Conservation (phyloP, 2,797 vertebrate species). For the Diplodus puntazzo region DNA sequence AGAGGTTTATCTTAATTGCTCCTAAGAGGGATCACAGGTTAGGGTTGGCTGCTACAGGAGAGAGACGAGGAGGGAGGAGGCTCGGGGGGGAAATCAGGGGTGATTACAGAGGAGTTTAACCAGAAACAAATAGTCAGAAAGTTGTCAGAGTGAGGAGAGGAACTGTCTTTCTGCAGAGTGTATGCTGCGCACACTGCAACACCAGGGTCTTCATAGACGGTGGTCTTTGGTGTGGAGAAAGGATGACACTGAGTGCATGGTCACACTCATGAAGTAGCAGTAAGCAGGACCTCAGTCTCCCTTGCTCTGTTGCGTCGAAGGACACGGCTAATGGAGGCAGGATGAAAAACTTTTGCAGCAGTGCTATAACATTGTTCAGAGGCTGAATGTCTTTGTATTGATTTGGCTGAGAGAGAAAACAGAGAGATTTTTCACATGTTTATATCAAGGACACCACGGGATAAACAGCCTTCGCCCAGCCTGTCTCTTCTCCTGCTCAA, state of each 20-base stretch:
- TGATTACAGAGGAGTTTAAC: conserved; percentile 39
- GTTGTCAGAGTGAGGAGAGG: neutral
- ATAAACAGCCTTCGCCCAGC: conserved; percentile 84
- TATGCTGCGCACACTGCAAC: conserved; percentile 3
- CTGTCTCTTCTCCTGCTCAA: conserved; percentile 80
- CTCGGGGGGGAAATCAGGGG: conserved; percentile 18
- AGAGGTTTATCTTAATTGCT: conserved; percentile 74
- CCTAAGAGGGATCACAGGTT: conserved; percentile 67
- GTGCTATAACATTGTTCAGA: conserved; percentile 75
- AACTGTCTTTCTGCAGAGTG: neutral
- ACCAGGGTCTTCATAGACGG: conserved; percentile 30
- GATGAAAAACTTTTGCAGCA: conserved; percentile 76
- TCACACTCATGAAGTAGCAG: conserved; percentile 59
- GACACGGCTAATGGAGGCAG: conserved; percentile 67
- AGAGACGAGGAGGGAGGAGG: neutral
- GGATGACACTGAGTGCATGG: conserved; percentile 60
- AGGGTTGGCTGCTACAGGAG: conserved; percentile 51
- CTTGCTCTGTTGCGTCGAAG: conserved; percentile 61
- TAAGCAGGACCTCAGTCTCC: conserved; percentile 59
- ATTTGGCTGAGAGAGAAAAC: conserved; percentile 79
- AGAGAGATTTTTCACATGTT: conserved; percentile 84
- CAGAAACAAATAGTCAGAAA: neutral
- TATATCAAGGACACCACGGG: conserved; percentile 82
- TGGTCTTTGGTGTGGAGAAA: conserved; percentile 59
- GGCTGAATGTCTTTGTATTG: conserved; percentile 82